A percentile compares a stretch with the other conserved stretches of the same genome.
These are phyloP conservation scores for Coenobita brevimanus DNA, from an alignment of 1,140 invertebrate species.

Conservation along the genomic window DNA sequence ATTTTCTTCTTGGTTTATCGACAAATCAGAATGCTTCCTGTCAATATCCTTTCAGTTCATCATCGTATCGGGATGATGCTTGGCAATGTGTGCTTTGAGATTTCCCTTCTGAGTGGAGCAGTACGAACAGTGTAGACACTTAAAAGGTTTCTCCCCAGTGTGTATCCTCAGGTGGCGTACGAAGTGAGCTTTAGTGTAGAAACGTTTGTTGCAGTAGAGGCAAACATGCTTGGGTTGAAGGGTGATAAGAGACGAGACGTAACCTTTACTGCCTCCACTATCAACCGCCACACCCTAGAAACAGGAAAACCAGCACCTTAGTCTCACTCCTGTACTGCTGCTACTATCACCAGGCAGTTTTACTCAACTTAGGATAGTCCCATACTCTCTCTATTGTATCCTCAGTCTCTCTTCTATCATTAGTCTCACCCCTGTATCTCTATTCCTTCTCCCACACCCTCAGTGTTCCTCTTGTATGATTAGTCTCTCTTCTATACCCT, in stretches of 20 bases:
- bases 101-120: conserved; percentile 50
- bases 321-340: not conserved
- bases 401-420: not conserved
- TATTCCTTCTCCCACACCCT: no score
- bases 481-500: no score
- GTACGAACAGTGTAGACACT: conserved; percentile 27
- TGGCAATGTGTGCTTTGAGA: conserved; percentile 21
- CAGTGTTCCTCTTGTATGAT: no score
- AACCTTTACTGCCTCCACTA: conserved; percentile 5
- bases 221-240: not conserved
- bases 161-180: conserved; percentile 26
- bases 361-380: no score
- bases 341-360: no score
- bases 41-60: not conserved
- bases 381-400: not conserved
- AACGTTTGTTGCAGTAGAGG: conserved; percentile 7
- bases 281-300: conserved; percentile 31
- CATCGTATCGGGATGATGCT: not conserved
- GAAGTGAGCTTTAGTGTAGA: conserved; percentile 23
- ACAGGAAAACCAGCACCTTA: conserved; percentile 54
- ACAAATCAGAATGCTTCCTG: no score
- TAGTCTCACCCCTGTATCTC: no score
- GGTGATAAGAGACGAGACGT: not conserved
- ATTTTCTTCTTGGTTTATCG: no score
- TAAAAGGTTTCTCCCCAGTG: conserved; percentile 50